A percentile compares a stretch with the other conserved stretches of the same genome.
phyloP scores from a whole-genome alignment of 2,113 vertebrate species.

The Boleophthalmus pectinirostris region DNA sequence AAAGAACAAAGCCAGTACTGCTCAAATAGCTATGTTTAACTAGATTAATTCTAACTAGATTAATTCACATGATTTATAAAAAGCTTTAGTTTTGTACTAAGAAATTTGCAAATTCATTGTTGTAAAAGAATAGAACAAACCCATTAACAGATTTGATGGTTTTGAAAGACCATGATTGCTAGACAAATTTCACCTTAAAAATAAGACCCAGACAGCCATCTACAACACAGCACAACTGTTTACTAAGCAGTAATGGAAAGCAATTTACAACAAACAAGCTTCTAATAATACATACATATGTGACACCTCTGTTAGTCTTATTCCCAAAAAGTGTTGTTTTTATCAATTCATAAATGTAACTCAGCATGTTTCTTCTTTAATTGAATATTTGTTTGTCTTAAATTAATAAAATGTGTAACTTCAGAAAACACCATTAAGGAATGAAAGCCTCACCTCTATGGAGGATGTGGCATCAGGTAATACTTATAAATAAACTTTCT shows the following conservation, averaged over 20 bases:
- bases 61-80: no score
- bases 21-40: no score
- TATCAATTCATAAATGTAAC: neutral
- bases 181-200: neutral
- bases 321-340: neutral
- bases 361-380: neutral
- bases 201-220: neutral
- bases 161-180: neutral
- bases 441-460: slow-evolving; percentile 1
- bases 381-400: neutral
- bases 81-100: no score
- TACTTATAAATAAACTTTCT: neutral
- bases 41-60: no score
- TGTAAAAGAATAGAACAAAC: neutral
- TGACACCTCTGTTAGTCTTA: neutral
- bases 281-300: neutral
- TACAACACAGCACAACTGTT: neutral
- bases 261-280: neutral
- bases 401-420: slow-evolving; percentile 18
- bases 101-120: neutral
- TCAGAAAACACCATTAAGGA: slow-evolving; percentile 67
- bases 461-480: slow-evolving; percentile 67
- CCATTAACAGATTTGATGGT: neutral
- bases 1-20: no score
- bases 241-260: neutral